Evolutionary conservation across 23 tunicate species (phyloP).

Genomic region (Styela plicata): DNA sequence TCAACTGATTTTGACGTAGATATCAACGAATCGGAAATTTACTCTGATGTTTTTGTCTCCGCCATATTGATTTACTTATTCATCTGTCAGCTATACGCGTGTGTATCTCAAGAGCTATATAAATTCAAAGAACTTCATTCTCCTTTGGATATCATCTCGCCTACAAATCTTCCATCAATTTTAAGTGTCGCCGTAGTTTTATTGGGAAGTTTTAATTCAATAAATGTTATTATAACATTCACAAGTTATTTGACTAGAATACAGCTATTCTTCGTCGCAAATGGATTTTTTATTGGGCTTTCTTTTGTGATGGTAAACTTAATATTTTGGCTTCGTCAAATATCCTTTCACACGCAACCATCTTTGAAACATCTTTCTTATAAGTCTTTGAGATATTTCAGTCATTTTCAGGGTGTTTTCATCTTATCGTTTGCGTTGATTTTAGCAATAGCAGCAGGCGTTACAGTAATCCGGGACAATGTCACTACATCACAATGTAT

Average conservation of each 20-base stretch:
- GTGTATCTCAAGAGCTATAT: not conserved
- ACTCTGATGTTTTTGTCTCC: not conserved
- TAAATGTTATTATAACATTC: not conserved
- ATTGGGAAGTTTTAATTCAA: not conserved
- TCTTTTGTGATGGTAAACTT: not conserved
- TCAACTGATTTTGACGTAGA: too few species aligned
- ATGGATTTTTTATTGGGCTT: not conserved
- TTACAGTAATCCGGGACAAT: not conserved
- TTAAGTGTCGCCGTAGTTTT: not conserved
- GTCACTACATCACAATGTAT: not conserved
- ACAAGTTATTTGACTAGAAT: not conserved
- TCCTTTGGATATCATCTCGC: not conserved
- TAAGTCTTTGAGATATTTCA: too few species aligned
- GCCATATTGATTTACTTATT: not conserved
- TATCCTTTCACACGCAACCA: not conserved
- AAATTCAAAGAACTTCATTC: not conserved
- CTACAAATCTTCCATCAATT: not conserved
- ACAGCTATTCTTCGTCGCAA: not conserved
- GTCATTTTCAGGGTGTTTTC: not conserved
- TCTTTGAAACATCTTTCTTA: not conserved
- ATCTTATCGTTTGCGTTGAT: not conserved
- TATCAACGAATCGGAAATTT: too few species aligned
- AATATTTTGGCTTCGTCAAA: not conserved
- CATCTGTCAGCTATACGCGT: not conserved
- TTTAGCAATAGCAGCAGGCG: not conserved